Evolutionary conservation across 2,113 vertebrate species (phyloP).

Genomic region (Girardinichthys multiradiatus): DNA sequence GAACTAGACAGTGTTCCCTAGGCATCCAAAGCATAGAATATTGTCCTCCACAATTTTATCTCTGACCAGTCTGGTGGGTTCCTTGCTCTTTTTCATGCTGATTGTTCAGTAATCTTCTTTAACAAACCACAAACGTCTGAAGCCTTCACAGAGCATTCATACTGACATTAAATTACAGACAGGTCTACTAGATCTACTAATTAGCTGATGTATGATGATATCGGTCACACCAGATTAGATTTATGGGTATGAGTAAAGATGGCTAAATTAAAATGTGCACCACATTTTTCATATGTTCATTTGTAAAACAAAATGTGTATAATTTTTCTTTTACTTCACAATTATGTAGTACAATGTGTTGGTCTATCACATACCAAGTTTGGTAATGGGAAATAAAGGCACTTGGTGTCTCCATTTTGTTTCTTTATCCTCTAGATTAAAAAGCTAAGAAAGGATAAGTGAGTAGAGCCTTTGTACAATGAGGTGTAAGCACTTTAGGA

Average conservation of each 20-base stretch:
- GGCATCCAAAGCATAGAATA: not conserved
- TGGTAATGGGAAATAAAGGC: no score
- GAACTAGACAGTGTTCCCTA: not conserved
- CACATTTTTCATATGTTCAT: no score
- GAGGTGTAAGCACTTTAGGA: slow-evolving; percentile 74
- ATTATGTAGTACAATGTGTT: not conserved
- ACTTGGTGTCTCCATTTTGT: slow-evolving; percentile 2
- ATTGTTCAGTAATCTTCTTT: no score
- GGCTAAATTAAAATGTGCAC: no score
- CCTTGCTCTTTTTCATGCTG: no score
- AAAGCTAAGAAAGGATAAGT: slow-evolving; percentile 18
- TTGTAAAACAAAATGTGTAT: not conserved
- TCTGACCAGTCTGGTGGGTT: no score
- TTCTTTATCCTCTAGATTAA: slow-evolving; percentile 28
- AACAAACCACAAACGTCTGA: no score
- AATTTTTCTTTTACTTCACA: not conserved
- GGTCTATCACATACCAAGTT: no score
- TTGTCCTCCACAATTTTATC: not conserved
- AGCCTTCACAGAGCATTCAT: not conserved
- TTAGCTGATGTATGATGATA: not conserved
- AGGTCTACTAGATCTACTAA: not conserved
- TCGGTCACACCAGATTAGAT: not conserved
- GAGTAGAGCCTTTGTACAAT: slow-evolving; percentile 52
- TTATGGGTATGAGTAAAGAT: not conserved
- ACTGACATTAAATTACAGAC: not conserved